These are phyloP conservation scores for Phodopus roborovskii DNA, from an alignment of 2,113 vertebrate species.

Conservation along the genomic window DNA sequence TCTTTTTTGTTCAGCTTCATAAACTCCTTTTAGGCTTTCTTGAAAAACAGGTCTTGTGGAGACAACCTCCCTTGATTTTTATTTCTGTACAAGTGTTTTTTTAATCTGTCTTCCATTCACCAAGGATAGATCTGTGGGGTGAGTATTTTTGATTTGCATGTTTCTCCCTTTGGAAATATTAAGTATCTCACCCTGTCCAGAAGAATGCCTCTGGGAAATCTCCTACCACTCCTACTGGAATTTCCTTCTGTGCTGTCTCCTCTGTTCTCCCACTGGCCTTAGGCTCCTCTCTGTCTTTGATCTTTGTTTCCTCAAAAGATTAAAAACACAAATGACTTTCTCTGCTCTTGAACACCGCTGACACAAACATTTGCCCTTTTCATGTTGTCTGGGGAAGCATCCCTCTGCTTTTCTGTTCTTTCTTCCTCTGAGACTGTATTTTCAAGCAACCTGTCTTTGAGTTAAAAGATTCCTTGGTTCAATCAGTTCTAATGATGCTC, in stretches of 20 bases:
- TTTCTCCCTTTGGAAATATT: background rate
- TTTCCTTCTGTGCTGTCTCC: too few species aligned
- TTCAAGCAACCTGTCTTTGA: background rate
- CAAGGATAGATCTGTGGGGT: background rate
- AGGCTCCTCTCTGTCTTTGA: background rate
- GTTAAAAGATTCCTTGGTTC: background rate
- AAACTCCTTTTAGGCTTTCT: background rate
- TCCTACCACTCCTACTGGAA: background rate
- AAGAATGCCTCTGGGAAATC: background rate
- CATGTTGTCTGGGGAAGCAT: too few species aligned
- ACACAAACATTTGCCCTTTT: background rate
- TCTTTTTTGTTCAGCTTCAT: background rate
- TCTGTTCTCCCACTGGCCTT: background rate
- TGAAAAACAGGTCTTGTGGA: conserved; percentile 48
- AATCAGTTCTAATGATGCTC: background rate
- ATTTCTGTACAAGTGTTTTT: background rate
- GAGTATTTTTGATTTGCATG: background rate
- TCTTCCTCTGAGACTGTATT: background rate
- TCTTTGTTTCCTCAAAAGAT: background rate
- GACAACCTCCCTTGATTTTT: background rate
- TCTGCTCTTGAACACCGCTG: background rate
- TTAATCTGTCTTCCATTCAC: background rate
- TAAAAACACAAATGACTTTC: background rate
- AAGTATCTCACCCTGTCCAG: background rate
- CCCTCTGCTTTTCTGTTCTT: background rate